These are phyloP conservation scores for Corticium candelabrum DNA, from an alignment of 37 sponge, comb jelly and placozoan species.

Conservation along the genomic window DNA sequence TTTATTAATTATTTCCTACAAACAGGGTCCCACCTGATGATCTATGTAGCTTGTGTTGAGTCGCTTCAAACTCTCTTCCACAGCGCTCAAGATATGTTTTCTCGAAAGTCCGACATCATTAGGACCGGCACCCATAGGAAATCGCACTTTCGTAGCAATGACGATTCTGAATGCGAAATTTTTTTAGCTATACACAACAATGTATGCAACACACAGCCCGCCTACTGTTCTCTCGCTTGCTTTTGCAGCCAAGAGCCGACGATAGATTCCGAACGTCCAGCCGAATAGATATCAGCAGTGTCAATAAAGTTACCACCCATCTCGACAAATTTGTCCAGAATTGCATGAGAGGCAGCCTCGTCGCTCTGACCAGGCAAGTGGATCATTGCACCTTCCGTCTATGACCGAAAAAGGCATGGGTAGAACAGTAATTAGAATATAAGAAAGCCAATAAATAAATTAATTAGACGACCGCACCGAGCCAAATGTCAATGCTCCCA, in stretches of 20 bases:
- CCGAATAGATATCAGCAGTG: constrained; percentile 79
- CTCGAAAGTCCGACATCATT: constrained; percentile 74
- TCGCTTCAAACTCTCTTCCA: constrained; percentile 61
- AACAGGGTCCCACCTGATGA: too few relatives aligned
- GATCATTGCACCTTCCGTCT: too few relatives aligned
- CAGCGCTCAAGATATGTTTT: constrained; percentile 61
- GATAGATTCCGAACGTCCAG: constrained; percentile 60
- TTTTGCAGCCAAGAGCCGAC: constrained; percentile 64
- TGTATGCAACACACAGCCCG: too few relatives aligned
- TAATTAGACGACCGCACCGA: too few relatives aligned
- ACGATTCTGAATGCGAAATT: too few relatives aligned
- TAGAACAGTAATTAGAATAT: too few relatives aligned
- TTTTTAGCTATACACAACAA: too few relatives aligned
- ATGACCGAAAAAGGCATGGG: too few relatives aligned
- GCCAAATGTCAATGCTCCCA: too few relatives aligned
- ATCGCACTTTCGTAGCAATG: constrained; percentile 19
- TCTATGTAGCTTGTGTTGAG: constrained; percentile 72
- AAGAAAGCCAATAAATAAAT: too few relatives aligned
- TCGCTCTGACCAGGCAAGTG: constrained; percentile 82
- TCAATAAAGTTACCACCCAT: constrained; percentile 89
- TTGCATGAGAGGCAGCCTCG: constrained; percentile 44
- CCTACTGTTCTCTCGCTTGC: constrained; percentile 5
- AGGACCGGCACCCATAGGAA: constrained; percentile 51
- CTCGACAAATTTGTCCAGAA: constrained; percentile 65
- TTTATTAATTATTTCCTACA: too few relatives aligned